Evolutionary conservation across 2,113 vertebrate species (phyloP).

Genomic region (Morphnarchus princeps): DNA sequence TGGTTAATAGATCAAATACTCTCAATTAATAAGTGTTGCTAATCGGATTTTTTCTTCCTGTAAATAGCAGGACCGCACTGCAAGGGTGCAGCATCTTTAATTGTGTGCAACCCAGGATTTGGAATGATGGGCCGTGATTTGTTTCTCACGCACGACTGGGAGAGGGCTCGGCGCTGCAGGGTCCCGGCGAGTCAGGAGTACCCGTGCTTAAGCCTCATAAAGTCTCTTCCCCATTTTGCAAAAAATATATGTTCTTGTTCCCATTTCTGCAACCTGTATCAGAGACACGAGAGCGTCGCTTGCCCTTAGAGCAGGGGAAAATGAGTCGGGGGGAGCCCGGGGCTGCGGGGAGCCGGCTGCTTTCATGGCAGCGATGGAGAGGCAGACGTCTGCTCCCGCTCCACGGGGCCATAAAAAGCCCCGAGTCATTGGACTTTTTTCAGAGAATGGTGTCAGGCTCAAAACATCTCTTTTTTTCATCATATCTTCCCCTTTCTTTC

Average conservation of each 20-base stretch:
- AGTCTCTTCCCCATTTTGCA: too few relatives aligned
- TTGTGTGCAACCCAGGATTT: fast-evolving
- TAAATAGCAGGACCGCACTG: neutral
- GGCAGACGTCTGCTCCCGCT: neutral
- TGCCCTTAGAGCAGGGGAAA: neutral
- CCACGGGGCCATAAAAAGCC: neutral
- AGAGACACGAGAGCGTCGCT: fast-evolving
- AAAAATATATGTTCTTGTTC: neutral
- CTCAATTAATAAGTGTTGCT: neutral
- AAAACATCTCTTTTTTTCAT: neutral
- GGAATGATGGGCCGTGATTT: neutral
- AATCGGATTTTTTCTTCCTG: neutral
- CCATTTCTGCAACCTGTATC: neutral
- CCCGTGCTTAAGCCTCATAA: neutral
- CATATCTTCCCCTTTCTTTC: neutral
- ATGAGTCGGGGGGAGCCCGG: neutral
- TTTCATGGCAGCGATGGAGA: neutral
- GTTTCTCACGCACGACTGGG: fast-evolving
- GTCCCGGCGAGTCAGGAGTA: fast-evolving
- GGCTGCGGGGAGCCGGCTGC: neutral
- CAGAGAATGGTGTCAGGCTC: neutral
- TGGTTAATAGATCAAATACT: neutral
- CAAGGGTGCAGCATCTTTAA: neutral
- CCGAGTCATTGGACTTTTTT: fast-evolving
- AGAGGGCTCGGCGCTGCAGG: fast-evolving